Evolutionary conservation across 1,140 invertebrate genomes (phyloP), one percentile per base, ranked within the genome.

Genomic region (Psix sp.): DNA sequence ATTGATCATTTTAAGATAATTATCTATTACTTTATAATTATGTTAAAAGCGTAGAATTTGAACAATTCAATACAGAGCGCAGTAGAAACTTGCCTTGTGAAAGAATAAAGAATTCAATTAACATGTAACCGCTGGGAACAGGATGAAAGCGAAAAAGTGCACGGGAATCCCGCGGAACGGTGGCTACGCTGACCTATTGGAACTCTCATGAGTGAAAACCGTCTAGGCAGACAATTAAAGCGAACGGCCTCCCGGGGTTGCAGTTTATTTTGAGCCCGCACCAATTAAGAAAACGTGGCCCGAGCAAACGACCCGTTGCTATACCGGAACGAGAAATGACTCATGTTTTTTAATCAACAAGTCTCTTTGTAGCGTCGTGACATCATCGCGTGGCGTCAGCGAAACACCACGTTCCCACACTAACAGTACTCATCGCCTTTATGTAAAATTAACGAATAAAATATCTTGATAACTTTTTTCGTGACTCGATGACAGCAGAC

Each of bases 211-310:
- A 62, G 59, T 66, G 42, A 65, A 67, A 15, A 59, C 63, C 70
- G 81, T 84, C 81, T 83, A 77, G 74, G 65, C 38, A 45, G 57
- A 78, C 78, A 84, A 84, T 84, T 84, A 83, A 80, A 82, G 74
- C 73, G 71, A 80, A 78, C 68, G 75, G 74, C 60, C 75, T 76
- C 63, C 72, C 51, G 52, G 72, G 72, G 72, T 59, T 54, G 59
- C 66, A 78, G 81, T 82, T 81, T 84, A 84, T 84, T 84, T 84
- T 83, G 72, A 83, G 81, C 77, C 67, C 75, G 77, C 62, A 79
- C 78, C 77, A 81, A 84, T 84, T 83, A 80, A 74, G 77, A 78
- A 74, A 78, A 75, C 66, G 78, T 73, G 67, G 72, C 57, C 59
- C 56, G 73, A 76, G 76, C 67, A 67, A 79, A 76, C 79, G 77